A percentile compares a stretch with the other conserved stretches of the same genome.
These are phyloP conservation scores for Pantherophis guttatus DNA, from an alignment of 2,113 vertebrate species.

Conservation along the genomic window DNA sequence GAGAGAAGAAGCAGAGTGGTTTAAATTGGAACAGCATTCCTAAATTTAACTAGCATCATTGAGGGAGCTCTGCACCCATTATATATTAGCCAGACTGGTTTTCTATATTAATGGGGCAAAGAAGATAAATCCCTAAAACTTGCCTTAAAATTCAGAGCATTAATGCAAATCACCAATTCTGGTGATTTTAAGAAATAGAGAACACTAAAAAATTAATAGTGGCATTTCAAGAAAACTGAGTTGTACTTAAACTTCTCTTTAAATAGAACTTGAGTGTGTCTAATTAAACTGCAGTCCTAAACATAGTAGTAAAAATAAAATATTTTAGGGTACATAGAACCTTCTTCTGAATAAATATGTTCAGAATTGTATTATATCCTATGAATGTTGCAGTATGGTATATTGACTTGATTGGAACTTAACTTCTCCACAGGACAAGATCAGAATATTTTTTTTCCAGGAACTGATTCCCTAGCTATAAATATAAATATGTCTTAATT, in stretches of 20 bases:
- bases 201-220: not conserved
- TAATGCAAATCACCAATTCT: not conserved
- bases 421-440: not conserved
- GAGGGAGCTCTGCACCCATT: not conserved
- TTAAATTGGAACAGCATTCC: not conserved
- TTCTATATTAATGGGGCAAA: not conserved
- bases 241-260: not conserved
- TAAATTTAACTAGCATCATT: not conserved
- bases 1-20: not conserved
- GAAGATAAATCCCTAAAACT: not conserved
- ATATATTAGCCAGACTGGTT: not conserved
- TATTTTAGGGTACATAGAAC: no score
- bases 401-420: not conserved
- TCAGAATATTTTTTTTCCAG: not conserved
- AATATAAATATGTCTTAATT: not conserved
- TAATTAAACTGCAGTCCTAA: constrained; percentile 4
- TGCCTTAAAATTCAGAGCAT: not conserved
- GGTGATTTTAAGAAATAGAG: not conserved
- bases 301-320: not conserved
- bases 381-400: not conserved
- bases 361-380: not conserved
- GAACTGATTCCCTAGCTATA: not conserved
- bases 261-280: not conserved
- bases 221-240: not conserved
- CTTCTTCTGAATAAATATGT: constrained; percentile 23